phyloP scores from a whole-genome alignment of 2,113 vertebrate species.

The Motacilla tschutschensis region DNA sequence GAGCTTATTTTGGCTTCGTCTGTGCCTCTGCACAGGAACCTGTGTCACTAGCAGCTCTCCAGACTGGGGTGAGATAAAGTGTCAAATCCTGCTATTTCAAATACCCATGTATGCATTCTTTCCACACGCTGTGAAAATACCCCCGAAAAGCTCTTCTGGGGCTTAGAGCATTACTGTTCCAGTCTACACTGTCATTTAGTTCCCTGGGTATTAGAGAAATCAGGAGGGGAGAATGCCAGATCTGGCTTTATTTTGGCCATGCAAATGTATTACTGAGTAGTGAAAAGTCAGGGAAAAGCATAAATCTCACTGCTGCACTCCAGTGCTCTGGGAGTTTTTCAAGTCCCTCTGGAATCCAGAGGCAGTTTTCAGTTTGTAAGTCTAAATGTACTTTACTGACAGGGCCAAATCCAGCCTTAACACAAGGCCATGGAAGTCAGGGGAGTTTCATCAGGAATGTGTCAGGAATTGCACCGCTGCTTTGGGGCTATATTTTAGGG shows the following conservation, averaged over 20 bases:
- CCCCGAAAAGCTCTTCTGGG: slow-evolving; percentile 20
- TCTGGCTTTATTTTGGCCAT: slow-evolving; percentile 55
- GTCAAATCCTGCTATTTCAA: slow-evolving; percentile 32
- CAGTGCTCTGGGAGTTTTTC: slow-evolving; percentile 54
- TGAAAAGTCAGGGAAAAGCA: slow-evolving; percentile 54
- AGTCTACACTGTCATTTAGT: slow-evolving; percentile 26
- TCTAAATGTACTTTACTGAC: slow-evolving; percentile 23
- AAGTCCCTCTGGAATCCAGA: slow-evolving; percentile 53
- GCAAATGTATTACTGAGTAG: slow-evolving; percentile 40
- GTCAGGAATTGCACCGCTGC: slow-evolving; percentile 1
- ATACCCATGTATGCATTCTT: slow-evolving; percentile 9
- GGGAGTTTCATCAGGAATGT: slow-evolving; percentile 41
- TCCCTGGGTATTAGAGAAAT: slow-evolving; percentile 34
- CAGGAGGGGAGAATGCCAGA: slow-evolving; percentile 21
- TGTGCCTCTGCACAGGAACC: slow-evolving; percentile 21
- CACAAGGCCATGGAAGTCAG: slow-evolving; percentile 32
- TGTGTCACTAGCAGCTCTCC: background rate
- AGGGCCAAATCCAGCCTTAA: slow-evolving; percentile 42
- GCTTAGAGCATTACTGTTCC: slow-evolving; percentile 29
- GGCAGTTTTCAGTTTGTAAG: slow-evolving; percentile 52
- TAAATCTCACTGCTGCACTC: slow-evolving; percentile 47
- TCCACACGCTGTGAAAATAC: slow-evolving; percentile 43
- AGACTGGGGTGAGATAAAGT: slow-evolving; percentile 8
- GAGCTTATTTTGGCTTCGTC: background rate
- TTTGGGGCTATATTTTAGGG: slow-evolving; percentile 27